phyloP scores from a whole-genome alignment of 2,797 vertebrate species.

The Leontocebus nigricollis region DNA sequence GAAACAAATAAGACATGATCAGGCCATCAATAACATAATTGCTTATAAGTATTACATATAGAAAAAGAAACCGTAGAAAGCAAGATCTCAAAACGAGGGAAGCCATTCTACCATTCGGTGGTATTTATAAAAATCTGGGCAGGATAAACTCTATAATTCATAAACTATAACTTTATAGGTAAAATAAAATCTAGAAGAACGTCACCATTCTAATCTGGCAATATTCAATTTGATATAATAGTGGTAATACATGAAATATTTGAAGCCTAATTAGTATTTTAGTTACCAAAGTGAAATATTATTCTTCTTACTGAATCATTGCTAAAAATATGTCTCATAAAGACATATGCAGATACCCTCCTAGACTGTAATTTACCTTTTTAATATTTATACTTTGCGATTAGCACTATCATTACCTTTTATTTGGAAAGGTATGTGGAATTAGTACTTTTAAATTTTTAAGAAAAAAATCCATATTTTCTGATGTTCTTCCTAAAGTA shows the following conservation, averaged over 20 bases:
- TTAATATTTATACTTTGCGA: conserved; percentile 57
- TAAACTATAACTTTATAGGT: not conserved
- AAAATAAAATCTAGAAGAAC: not conserved
- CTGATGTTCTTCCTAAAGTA: conserved; percentile 45
- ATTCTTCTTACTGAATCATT: conserved; percentile 67
- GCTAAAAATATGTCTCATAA: conserved; percentile 59
- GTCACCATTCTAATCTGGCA: not conserved
- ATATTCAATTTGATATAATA: conserved; percentile 33
- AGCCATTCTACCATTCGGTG: not conserved
- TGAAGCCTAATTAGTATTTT: conserved; percentile 60
- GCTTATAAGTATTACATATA: not conserved
- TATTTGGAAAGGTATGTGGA: conserved; percentile 44
- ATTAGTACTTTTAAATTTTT: conserved; percentile 23
- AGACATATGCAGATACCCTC: not conserved
- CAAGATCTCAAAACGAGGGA: not conserved
- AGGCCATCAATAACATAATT: not conserved
- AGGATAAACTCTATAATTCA: not conserved
- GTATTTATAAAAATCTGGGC: not conserved
- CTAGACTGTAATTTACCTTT: conserved; percentile 55
- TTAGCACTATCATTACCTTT: conserved; percentile 68
- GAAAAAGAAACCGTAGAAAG: not conserved
- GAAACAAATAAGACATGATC: not conserved
- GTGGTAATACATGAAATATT: not conserved
- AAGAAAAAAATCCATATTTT: conserved; percentile 45
- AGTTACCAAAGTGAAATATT: not conserved